Base-by-base conservation (phyloP, 2,113 vertebrate genomes). In the Onychostoma macrolepis region DNA sequence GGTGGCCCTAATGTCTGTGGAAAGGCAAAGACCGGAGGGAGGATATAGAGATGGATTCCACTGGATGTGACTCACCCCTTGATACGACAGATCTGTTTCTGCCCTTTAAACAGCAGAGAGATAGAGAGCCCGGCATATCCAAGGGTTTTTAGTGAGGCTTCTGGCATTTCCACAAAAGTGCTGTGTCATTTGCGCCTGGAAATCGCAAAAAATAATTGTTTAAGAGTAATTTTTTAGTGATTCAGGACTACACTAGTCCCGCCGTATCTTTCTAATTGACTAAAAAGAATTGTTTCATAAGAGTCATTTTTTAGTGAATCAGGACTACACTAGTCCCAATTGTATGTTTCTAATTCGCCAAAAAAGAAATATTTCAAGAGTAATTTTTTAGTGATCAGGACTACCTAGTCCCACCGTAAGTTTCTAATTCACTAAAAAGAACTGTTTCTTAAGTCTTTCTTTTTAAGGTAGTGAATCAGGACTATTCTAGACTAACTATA, bases 1-100 rank as follows among this genome's bases (percentile, higher is more conserved):
- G 80, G 80, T 82, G 80, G 61, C 80, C 41, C 15, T 45, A 48
- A 82, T 82, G 80, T 17, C n/a, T 82, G n/a, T 63, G 13, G 36
- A 80, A 81, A 65, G 36, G 15, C 79, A 65, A 81, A 65, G 33
- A 58, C 77, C 30, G 0, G 30, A 80, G 36, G 33, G 56, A 65
- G 36, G 58, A 65, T 65, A 9, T n/a, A 28, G 36, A 83, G 63
- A 83, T 83, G 58, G 41, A 12, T 83, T 69, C 26, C 79, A 48
- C 10, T 83, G 80, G 26, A 83, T 71, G 41, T 69, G 81, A 83
- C 80, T 83, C 80, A 50, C 6, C 7, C 43, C n/a, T 45, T 69
- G 38, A 69, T 30, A 69, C 15, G 5, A 24, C 41, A 28, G 79
- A 41, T 65, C 36, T 28, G n/a, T 45, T 82, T 45, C 36, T 82